Conservation (phyloP, 2,888 invertebrate genomes). For the Hypolimnas misippus region DNA sequence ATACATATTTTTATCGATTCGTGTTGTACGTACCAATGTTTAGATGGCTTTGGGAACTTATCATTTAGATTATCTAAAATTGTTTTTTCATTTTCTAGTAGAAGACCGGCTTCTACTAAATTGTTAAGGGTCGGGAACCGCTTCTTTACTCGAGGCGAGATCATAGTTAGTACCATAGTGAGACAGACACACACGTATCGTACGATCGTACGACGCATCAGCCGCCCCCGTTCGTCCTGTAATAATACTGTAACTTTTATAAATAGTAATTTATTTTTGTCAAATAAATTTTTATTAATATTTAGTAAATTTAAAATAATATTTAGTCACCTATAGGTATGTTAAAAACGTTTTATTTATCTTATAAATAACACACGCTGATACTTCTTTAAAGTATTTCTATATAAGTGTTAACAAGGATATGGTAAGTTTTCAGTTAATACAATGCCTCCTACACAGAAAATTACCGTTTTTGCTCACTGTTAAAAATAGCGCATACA, state of each 20-base stretch:
- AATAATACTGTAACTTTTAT: slow-evolving; percentile 24
- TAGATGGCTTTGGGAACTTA: slow-evolving; percentile 93
- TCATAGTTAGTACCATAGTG: slow-evolving; percentile 94
- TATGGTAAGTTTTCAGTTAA: not conserved
- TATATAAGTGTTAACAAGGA: too few relatives aligned
- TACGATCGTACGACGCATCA: slow-evolving; percentile 92
- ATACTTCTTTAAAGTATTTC: too few relatives aligned
- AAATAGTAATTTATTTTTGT: slow-evolving; percentile 2
- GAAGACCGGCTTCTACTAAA: slow-evolving; percentile 92
- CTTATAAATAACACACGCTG: too few relatives aligned
- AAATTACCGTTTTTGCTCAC: not conserved
- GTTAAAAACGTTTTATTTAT: too few relatives aligned
- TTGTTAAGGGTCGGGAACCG: slow-evolving; percentile 93
- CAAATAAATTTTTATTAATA: not conserved
- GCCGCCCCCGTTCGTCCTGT: slow-evolving; percentile 91
- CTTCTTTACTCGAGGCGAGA: slow-evolving; percentile 94
- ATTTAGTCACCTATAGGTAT: too few relatives aligned
- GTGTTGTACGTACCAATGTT: slow-evolving; percentile 87
- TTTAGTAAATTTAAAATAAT: not conserved
- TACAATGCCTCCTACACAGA: slow-evolving; percentile 11
- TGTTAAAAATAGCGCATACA: not conserved
- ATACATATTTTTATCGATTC: not conserved
- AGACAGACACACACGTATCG: slow-evolving; percentile 93
- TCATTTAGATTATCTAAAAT: slow-evolving; percentile 91
- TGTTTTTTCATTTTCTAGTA: slow-evolving; percentile 91